A percentile compares a stretch with the other conserved stretches of the same genome.
These are phyloP conservation scores for Megalonaias nervosa DNA, from an alignment of 1,140 invertebrate genomes.

Conservation along the genomic window DNA sequence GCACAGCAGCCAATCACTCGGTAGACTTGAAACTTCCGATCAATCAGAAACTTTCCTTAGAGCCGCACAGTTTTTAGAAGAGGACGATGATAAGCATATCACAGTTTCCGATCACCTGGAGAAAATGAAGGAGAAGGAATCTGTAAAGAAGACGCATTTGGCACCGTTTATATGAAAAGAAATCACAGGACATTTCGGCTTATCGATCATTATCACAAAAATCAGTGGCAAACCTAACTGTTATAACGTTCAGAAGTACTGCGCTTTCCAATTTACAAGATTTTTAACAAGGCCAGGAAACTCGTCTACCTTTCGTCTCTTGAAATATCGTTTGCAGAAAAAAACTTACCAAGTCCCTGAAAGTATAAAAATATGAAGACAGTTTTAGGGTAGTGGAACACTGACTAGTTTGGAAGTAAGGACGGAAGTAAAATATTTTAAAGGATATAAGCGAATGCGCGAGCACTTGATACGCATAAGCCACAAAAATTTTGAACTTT, in stretches of 20 bases:
- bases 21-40: conserved; percentile 15
- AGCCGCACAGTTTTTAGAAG: conserved; percentile 9
- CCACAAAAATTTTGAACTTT: too few species aligned
- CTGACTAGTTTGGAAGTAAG: too few species aligned
- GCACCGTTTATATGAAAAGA: conserved; percentile 33
- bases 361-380: conserved; percentile 11
- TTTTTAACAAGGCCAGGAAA: background rate
- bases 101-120: conserved; percentile 3
- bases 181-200: conserved; percentile 26
- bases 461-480: too few species aligned
- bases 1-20: background rate
- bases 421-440: too few species aligned
- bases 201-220: conserved; percentile 14
- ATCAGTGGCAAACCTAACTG: conserved; percentile 22
- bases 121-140: conserved; percentile 21
- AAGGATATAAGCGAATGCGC: too few species aligned
- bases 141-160: conserved; percentile 12
- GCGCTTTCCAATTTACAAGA: conserved; percentile 19
- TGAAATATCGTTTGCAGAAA: conserved; percentile 5
- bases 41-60: conserved; percentile 21
- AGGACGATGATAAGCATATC: conserved; percentile 32
- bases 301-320: conserved; percentile 6
- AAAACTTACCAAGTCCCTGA: conserved; percentile 13
- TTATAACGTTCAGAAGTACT: conserved; percentile 24
- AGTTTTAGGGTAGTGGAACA: too few species aligned